Evolutionary conservation across 2,113 vertebrate genomes (phyloP).

Genomic region (Tinamus guttatus): DNA sequence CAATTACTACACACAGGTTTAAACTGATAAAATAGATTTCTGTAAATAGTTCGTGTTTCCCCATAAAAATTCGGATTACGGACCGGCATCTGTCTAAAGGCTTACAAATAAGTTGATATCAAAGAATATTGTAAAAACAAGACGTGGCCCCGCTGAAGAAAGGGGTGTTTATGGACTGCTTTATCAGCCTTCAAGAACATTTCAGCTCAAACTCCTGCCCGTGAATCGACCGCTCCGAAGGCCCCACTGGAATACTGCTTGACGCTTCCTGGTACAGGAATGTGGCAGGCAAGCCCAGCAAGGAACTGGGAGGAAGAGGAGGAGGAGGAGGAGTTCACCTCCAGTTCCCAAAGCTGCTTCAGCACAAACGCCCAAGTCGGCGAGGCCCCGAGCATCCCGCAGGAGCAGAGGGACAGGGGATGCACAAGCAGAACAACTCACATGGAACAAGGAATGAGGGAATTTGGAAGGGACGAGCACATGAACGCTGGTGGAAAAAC

Average conservation of each 20-base stretch:
- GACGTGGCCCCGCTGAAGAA: not conserved
- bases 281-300: not conserved
- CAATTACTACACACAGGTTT: constrained; percentile 42
- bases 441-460: rapidly evolving
- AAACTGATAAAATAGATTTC: constrained; percentile 25
- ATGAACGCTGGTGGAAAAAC: rapidly evolving
- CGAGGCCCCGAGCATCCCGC: not conserved
- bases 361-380: not conserved
- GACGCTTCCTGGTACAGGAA: not conserved
- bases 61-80: not conserved
- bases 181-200: not conserved
- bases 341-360: not conserved
- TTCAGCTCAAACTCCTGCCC: not conserved
- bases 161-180: not conserved
- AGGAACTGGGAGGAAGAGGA: not conserved
- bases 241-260: not conserved
- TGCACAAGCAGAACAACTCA: rapidly evolving
- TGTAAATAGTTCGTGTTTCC: constrained; percentile 32
- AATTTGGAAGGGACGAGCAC: not conserved
- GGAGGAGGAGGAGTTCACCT: not conserved
- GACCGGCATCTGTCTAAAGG: not conserved
- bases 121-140: rapidly evolving
- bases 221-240: not conserved
- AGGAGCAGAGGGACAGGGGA: not conserved
- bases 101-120: not conserved